Base-by-base conservation (phyloP, 2,797 vertebrate species). In the Cebuella pygmaea region DNA sequence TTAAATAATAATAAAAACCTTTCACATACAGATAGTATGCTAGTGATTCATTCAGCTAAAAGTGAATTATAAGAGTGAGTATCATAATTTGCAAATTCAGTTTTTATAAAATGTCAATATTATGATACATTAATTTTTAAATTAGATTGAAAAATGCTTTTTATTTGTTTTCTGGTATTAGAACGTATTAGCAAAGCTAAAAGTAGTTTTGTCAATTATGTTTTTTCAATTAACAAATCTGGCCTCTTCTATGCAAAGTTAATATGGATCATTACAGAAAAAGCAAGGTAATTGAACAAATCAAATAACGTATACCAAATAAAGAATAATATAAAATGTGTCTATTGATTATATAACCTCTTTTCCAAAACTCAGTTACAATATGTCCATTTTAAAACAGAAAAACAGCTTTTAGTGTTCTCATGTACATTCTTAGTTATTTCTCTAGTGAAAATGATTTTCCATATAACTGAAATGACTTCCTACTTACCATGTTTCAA, bases 81-180 rank as follows among this genome's bases (percentile, higher is more conserved):
- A 15, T 82, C 64, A 55, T 90, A 93, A 83, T 81, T 82, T 89
- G 0, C 41, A 87, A 79, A 39, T 95, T 39, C 74, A 44, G 46
- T 59, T 92, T 94, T 82, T 59, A 74, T 0, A 93, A 75, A 80
- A 90, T 4, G 41, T 93, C n/a, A 30, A 41, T 59, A 52, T 82
- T 79, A 20, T 80, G 36, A 90, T n/a, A n/a, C 30, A 82, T 83
- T 86, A 14, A 64, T 67, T 95, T 92, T 82, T 79, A 78, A 90
- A 72, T 76, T 90, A 87, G 17, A 85, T 57, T 50, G 22, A 88
- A 41, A 9, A 92, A 3, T 17, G 12, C 5, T 48, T 74, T 90
- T 87, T 26, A 84, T 57, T 80, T 90, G 22, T 36, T 85, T 79
- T 74, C 64, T 46, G 5, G 13, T 86, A 20, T 83, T 86, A 79